Conservation (phyloP, 2,797 vertebrate genomes). For the Cyprinella venusta region DNA sequence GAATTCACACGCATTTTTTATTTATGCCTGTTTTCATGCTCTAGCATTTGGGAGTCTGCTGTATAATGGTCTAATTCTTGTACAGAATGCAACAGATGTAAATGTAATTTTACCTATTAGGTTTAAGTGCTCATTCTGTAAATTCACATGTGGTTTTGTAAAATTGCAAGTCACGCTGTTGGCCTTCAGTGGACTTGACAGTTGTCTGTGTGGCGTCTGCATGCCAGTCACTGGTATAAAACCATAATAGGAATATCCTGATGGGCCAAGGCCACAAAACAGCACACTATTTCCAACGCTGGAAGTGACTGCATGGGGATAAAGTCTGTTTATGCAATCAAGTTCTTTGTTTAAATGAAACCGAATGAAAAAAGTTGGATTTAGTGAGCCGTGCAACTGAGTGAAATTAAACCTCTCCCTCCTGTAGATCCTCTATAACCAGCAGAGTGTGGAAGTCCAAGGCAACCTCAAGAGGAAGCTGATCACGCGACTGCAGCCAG, state of each 20-base stretch:
- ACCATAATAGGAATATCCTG: slow-evolving; percentile 41
- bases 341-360: slow-evolving; percentile 21
- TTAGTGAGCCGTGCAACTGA: slow-evolving; percentile 6
- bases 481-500: slow-evolving; percentile 89
- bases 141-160: slow-evolving; percentile 30
- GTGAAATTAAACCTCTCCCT: slow-evolving; percentile 35
- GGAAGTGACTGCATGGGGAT: neutral
- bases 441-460: slow-evolving; percentile 92
- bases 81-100: slow-evolving; percentile 25
- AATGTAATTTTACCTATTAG: slow-evolving; percentile 21
- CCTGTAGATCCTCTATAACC: slow-evolving; percentile 92
- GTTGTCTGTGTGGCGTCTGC: slow-evolving; percentile 41
- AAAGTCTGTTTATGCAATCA: slow-evolving; percentile 34
- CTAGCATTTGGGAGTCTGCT: neutral
- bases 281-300: slow-evolving; percentile 33
- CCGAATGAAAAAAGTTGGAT: neutral
- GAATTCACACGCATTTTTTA: neutral
- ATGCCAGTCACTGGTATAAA: slow-evolving; percentile 45
- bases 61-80: slow-evolving; percentile 34
- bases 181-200: slow-evolving; percentile 22
- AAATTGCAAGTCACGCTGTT: slow-evolving; percentile 35
- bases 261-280: slow-evolving; percentile 17
- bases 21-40: neutral
- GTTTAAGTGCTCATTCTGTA: slow-evolving; percentile 42
- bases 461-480: slow-evolving; percentile 89